These are phyloP conservation scores for Abrostola tripartita DNA, from an alignment of 2,888 invertebrate species.

Conservation along the genomic window DNA sequence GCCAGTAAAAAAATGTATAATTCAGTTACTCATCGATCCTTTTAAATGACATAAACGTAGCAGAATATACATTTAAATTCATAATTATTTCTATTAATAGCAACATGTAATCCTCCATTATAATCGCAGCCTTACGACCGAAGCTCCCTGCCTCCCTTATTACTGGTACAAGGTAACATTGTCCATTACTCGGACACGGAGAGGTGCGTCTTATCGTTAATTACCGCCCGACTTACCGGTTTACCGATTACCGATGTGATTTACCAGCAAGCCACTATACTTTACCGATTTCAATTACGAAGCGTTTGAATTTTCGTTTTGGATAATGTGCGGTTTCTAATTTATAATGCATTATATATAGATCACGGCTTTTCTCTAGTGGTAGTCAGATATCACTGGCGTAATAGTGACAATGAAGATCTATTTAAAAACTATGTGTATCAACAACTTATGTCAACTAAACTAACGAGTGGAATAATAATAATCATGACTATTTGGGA, in stretches of 20 bases:
- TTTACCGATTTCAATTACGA: slow-evolving; percentile 56
- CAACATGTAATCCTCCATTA: not conserved
- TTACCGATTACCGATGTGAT: slow-evolving; percentile 76
- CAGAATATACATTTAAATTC: too few species aligned
- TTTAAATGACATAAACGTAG: too few species aligned
- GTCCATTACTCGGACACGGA: slow-evolving; percentile 74
- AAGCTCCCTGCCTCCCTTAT: slow-evolving; percentile 56
- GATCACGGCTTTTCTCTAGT: not conserved
- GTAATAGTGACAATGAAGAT: too few species aligned
- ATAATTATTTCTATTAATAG: slow-evolving; percentile 9
- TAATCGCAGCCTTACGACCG: slow-evolving; percentile 23
- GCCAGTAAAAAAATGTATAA: too few species aligned
- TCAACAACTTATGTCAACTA: too few species aligned
- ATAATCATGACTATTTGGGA: too few species aligned
- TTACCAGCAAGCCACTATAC: slow-evolving; percentile 67
- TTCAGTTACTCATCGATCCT: too few species aligned
- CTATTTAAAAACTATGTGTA: too few species aligned
- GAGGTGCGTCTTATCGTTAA: slow-evolving; percentile 82
- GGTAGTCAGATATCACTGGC: too few species aligned
- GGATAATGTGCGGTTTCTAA: not conserved
- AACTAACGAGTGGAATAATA: too few species aligned
- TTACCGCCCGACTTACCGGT: slow-evolving; percentile 75
- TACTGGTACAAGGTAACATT: slow-evolving; percentile 62
- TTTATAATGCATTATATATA: not conserved
- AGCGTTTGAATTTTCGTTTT: slow-evolving; percentile 20